Evolutionary conservation across 2,797 vertebrate species (phyloP), one percentile per base, ranked within the genome.

Genomic region (Danionella dracula): DNA sequence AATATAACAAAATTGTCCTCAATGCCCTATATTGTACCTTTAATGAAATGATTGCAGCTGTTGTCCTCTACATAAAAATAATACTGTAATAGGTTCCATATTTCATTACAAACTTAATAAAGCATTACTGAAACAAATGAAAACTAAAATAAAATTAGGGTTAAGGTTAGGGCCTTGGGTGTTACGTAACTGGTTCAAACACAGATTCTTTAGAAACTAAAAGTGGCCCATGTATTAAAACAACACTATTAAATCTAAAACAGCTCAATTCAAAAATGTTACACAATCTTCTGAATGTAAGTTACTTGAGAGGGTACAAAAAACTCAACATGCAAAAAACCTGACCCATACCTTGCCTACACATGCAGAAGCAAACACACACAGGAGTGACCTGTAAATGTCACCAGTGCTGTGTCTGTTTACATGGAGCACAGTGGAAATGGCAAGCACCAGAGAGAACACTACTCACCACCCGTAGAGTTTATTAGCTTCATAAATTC

Each of bases 401-500:
- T 60, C 35, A 58, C 34, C 16, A 10, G 58, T 58, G 41, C 13
- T 38, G 51, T 32, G 41, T 44, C 35, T 35, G 42, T 42, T 74
- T 70, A 61, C 46, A 37, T 15, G 42, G 48, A 69, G 42, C 49
- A n/a, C 32, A 58, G 58, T 48, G 56, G 49, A 77, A 75, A 64
- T 60, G 54, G 31, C 58, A 46, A 51, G 48, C 68, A 32, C 38
- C 11, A 46, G 66, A 75, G 72, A 65, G 42, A 44, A 48, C 59
- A 29, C 12, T 48, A 37, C 21, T 74, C 23, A 35, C 42, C 20
- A 42, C 16, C 42, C 17, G 40, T 21, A 42, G 62, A 61, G 67
- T 78, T 71, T 71, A 78, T 70, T 61, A 71, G 38, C 27, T 44
- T 71, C 56, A 71, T 78, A 71, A 71, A 73, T 75, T 71, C 50